Evolutionary conservation across 2,888 invertebrate species (phyloP).

Genomic region (Cremastinae sp.): DNA sequence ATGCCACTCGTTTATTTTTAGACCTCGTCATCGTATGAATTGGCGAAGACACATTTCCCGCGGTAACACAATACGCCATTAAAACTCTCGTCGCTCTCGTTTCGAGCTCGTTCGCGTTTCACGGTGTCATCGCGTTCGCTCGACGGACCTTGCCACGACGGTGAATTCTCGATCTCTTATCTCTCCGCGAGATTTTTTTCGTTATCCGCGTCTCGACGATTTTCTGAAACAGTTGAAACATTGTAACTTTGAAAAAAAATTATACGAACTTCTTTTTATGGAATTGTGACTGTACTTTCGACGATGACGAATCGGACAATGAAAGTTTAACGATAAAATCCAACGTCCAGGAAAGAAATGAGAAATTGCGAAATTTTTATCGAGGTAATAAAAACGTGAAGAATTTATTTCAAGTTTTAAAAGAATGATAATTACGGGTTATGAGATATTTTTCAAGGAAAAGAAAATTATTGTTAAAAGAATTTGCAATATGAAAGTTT

Average conservation of each 20-base stretch:
- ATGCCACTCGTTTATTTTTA: conserved; percentile 3
- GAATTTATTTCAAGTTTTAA: too few relatives aligned
- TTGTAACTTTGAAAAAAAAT: not conserved
- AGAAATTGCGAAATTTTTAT: too few relatives aligned
- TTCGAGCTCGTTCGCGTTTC: conserved; percentile 16
- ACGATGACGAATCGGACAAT: too few relatives aligned
- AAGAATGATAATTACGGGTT: too few relatives aligned
- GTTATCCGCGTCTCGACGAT: conserved; percentile 8
- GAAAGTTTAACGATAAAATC: too few relatives aligned
- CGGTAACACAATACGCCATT: conserved; percentile 16
- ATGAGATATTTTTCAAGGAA: too few relatives aligned
- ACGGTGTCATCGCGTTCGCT: conserved; percentile 19
- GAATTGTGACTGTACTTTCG: too few relatives aligned
- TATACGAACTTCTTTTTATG: not conserved
- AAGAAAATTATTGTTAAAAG: too few relatives aligned
- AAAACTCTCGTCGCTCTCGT: conserved; percentile 7
- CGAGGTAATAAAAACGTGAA: too few relatives aligned
- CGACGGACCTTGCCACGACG: not conserved
- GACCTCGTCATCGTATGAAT: conserved; percentile 1
- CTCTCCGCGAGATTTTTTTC: conserved; percentile 9
- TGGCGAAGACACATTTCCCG: conserved; percentile 14
- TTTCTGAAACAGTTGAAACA: not conserved
- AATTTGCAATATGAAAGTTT: too few relatives aligned
- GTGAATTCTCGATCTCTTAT: conserved; percentile 23
- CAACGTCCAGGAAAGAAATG: too few relatives aligned